Conservation (phyloP, 1,140 invertebrate genomes). For the Drosophila carrolli region DNA sequence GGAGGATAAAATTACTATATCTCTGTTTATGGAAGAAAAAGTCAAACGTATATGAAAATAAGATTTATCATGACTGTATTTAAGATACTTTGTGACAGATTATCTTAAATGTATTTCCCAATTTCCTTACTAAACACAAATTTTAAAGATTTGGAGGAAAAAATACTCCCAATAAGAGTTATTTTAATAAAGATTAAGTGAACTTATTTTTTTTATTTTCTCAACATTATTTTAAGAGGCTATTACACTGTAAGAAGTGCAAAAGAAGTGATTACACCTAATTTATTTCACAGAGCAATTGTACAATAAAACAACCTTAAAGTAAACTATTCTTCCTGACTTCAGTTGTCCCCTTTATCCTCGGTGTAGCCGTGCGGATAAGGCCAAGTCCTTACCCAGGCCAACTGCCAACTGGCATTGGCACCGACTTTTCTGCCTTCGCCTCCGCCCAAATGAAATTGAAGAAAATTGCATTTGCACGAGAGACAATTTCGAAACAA, state of each 20-base stretch:
- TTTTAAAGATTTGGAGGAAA: too few species aligned
- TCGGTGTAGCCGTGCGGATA: conserved; percentile 33
- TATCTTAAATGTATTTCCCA: too few species aligned
- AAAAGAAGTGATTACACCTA: background rate
- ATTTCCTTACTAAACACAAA: too few species aligned
- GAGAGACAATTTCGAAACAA: conserved; percentile 83
- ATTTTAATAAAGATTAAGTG: too few species aligned
- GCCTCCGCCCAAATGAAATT: conserved; percentile 81
- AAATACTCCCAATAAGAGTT: too few species aligned
- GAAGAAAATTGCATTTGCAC: conserved; percentile 84
- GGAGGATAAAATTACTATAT: background rate
- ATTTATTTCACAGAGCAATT: background rate
- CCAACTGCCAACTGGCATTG: conserved; percentile 69
- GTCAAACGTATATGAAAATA: too few species aligned
- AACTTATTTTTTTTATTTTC: too few species aligned
- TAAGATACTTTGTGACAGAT: too few species aligned
- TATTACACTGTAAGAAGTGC: background rate
- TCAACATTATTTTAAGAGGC: too few species aligned
- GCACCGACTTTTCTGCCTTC: conserved; percentile 36
- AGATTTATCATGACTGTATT: too few species aligned
- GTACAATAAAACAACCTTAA: background rate
- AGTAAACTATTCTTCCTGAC: background rate
- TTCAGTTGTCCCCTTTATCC: background rate
- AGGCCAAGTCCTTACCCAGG: conserved; percentile 30
- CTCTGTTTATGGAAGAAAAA: too few species aligned